phyloP scores from a whole-genome alignment of 2,113 vertebrate species.

The Parotia lawesii region DNA sequence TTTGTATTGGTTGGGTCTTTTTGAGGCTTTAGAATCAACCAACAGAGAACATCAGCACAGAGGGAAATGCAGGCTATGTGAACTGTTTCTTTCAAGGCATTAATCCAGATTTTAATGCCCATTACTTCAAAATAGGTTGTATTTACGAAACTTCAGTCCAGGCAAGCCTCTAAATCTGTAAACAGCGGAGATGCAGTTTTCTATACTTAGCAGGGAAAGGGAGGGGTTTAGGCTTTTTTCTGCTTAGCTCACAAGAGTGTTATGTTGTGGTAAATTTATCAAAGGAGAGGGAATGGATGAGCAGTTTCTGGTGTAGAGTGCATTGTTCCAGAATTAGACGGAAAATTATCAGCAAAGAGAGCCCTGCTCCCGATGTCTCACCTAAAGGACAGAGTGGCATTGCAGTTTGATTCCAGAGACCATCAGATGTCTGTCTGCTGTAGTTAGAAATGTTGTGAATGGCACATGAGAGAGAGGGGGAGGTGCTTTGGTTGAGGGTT shows the following conservation, averaged over 20 bases:
- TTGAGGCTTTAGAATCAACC: not conserved
- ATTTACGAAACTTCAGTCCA: slow-evolving; percentile 12
- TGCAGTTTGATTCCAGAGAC: not conserved
- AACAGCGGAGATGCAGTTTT: slow-evolving; percentile 4
- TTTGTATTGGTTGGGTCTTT: not conserved
- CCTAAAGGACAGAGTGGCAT: not conserved
- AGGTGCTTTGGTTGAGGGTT: not conserved
- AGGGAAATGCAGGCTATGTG: not conserved
- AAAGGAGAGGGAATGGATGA: not conserved
- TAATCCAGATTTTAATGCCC: not conserved
- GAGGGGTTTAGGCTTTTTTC: not conserved
- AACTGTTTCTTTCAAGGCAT: not conserved
- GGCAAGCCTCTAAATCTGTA: not conserved
- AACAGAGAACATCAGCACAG: not conserved
- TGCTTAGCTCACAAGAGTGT: not conserved
- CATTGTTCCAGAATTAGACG: not conserved
- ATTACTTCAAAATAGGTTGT: slow-evolving; percentile 6
- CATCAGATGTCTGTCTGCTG: not conserved
- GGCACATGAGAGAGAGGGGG: not conserved
- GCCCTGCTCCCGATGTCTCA: not conserved
- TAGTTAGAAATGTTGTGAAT: not conserved
- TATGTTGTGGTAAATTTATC: not conserved
- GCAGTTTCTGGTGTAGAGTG: not conserved
- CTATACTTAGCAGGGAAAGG: not conserved
- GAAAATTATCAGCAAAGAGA: not conserved